phyloP scores from a whole-genome alignment of 2,888 invertebrate genomes.

The Thysanoteuthis rhombus region DNA sequence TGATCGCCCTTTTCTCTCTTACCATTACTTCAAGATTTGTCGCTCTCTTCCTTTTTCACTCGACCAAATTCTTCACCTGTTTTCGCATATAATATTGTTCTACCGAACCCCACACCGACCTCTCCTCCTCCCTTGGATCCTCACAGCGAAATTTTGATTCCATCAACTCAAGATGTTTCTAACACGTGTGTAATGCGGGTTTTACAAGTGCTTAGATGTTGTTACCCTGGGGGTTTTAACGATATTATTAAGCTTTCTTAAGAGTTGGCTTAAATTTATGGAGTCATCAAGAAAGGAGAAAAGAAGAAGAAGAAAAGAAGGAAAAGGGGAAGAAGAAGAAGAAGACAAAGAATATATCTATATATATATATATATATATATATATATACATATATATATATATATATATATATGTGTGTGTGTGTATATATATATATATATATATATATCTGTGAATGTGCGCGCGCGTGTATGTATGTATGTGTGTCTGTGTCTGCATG shows the following conservation, averaged over 20 bases:
- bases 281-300: neutral
- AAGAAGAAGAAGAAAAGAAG: neutral
- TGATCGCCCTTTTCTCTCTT: too few species aligned
- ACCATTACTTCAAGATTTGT: too few species aligned
- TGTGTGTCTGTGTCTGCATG: too few species aligned
- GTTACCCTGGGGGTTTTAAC: neutral
- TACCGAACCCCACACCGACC: neutral
- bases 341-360: too few species aligned
- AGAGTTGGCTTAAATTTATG: neutral
- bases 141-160: neutral
- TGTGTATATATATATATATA: neutral
- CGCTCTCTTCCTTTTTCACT: too few species aligned
- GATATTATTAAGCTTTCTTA: neutral
- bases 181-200: conserved; percentile 12
- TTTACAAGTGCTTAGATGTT: conserved; percentile 12
- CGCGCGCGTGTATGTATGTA: neutral
- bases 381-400: neutral
- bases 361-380: neutral
- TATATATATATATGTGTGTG: neutral
- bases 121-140: neutral
- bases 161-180: neutral
- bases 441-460: neutral
- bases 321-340: neutral
- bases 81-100: too few species aligned
- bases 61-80: too few species aligned